These are phyloP conservation scores for Acrocephalus arundinaceus DNA, from an alignment of 2,113 vertebrate species.

Conservation along the genomic window DNA sequence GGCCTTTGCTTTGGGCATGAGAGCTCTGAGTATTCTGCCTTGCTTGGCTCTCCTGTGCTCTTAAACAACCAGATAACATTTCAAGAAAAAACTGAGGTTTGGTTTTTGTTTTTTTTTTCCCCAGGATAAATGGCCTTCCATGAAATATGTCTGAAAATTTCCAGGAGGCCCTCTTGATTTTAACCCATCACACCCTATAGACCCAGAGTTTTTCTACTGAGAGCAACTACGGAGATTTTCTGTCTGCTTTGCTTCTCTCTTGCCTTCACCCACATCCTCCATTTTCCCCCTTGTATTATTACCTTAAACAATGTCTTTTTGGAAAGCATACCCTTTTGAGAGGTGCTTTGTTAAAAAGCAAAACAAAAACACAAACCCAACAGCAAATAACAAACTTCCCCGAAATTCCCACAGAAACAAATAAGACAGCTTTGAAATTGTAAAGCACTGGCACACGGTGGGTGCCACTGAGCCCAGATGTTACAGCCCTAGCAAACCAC, in stretches of 20 bases:
- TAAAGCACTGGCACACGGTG: not conserved
- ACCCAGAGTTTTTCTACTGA: not conserved
- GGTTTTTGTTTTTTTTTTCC: not conserved
- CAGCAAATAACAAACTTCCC: constrained; percentile 15
- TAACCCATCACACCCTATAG: not conserved
- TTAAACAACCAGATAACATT: not conserved
- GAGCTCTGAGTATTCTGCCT: not conserved
- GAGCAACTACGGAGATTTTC: not conserved
- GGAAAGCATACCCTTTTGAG: not conserved
- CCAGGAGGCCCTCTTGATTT: not conserved
- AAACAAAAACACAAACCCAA: constrained; percentile 30
- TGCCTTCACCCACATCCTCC: not conserved
- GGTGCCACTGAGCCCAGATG: not conserved
- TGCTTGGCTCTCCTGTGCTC: not conserved
- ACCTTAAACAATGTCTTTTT: constrained; percentile 52
- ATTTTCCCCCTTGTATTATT: constrained; percentile 26
- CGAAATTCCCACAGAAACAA: constrained; percentile 14
- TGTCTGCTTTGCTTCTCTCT: not conserved
- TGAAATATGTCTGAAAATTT: not conserved
- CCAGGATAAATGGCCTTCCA: not conserved
- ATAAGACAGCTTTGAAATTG: constrained; percentile 29
- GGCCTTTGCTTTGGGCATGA: not conserved
- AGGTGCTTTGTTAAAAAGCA: constrained; percentile 27
- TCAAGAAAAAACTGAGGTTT: not conserved
- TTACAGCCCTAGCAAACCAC: not conserved